phyloP scores from a whole-genome alignment of 1,140 invertebrate genomes.

The Trichonephila clavipes region DNA sequence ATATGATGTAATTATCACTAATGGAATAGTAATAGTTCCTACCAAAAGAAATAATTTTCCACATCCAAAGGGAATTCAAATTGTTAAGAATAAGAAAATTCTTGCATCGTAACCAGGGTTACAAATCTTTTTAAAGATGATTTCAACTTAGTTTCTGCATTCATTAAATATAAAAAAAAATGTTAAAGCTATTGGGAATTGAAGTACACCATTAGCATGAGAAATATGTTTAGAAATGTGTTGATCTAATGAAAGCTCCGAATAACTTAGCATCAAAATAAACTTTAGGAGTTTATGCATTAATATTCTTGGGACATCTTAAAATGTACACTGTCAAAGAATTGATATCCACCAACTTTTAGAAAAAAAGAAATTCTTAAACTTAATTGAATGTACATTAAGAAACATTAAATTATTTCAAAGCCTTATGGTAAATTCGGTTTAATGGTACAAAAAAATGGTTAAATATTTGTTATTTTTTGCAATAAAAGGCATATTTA shows the following conservation, averaged over 20 bases:
- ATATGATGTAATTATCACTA: not conserved
- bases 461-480: too few species aligned
- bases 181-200: not conserved
- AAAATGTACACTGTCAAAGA: too few species aligned
- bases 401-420: too few species aligned
- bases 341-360: too few species aligned
- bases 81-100: not conserved
- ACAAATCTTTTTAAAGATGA: not conserved
- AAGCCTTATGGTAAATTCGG: too few species aligned
- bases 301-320: too few species aligned
- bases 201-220: not conserved
- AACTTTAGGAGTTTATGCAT: too few species aligned
- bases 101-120: not conserved
- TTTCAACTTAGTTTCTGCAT: not conserved
- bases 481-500: too few species aligned
- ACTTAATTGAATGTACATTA: too few species aligned
- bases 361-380: too few species aligned
- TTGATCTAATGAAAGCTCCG: not conserved
- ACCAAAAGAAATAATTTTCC: not conserved
- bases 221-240: not conserved
- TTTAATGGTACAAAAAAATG: too few species aligned
- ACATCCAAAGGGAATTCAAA: not conserved
- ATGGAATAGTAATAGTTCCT: not conserved
- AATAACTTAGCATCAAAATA: not conserved
- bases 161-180: not conserved